Percentiles rank a stretch among this genome's conserved stretches.
Evolutionary conservation across 2,888 invertebrate species (phyloP).

Genomic region (Onchidella celtica): DNA sequence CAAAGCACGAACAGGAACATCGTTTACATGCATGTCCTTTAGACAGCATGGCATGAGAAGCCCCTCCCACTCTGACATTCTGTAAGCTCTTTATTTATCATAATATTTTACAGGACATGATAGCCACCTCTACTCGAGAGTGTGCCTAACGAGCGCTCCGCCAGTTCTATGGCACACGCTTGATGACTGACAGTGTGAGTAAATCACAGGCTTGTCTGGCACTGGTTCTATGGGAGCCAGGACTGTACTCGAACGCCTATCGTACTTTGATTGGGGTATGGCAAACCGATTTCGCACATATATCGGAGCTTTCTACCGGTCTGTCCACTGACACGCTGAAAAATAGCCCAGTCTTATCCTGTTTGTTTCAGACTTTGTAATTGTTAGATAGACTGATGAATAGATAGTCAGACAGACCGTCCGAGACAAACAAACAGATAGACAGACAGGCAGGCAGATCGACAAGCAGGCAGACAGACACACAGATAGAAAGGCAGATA

Average conservation of each 20-base stretch:
- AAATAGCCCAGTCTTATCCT: no score
- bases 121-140: not conserved
- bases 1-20: no score
- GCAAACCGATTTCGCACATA: not conserved
- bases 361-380: no score
- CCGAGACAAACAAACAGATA: no score
- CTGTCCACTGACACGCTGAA: no score
- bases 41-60: no score
- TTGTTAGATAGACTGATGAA: no score
- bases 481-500: no score
- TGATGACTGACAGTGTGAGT: constrained; percentile 8
- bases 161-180: not conserved
- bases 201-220: not conserved
- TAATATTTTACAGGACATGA: not conserved
- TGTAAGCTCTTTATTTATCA: not conserved
- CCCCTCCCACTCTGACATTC: constrained; percentile 12
- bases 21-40: no score
- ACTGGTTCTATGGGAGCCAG: not conserved
- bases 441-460: no score
- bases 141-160: not conserved
- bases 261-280: not conserved
- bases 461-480: no score
- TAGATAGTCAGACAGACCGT: not conserved
- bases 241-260: not conserved
- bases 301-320: no score